phyloP scores from a whole-genome alignment of 2,113 vertebrate species.

The Dicaeum eximium region DNA sequence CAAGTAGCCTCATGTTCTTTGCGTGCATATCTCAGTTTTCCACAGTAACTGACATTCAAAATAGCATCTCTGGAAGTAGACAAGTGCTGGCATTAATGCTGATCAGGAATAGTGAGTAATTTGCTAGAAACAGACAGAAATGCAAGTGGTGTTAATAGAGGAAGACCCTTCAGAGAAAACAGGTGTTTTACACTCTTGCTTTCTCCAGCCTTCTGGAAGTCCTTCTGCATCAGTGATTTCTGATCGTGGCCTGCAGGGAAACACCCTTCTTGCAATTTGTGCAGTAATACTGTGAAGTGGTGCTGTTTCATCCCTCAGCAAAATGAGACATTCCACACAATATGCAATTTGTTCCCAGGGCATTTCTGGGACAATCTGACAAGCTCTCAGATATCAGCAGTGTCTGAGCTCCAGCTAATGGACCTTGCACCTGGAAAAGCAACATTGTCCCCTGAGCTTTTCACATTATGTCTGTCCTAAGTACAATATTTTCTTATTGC shows the following conservation, averaged over 20 bases:
- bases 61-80: background rate
- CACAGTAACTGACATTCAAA: background rate
- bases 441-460: background rate
- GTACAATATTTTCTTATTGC: background rate
- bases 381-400: background rate
- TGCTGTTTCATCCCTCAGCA: background rate
- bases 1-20: background rate
- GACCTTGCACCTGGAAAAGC: background rate
- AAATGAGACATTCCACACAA: background rate
- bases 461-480: background rate
- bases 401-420: background rate
- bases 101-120: background rate
- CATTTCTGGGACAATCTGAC: background rate
- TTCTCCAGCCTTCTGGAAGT: background rate
- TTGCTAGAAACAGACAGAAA: background rate
- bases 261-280: background rate
- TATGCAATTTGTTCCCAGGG: background rate
- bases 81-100: background rate
- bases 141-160: background rate
- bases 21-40: background rate
- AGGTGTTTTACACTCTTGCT: background rate
- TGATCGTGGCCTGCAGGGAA: background rate
- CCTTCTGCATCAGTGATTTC: constrained; percentile 9
- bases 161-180: background rate
- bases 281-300: background rate